Evolutionary conservation across 2,113 vertebrate species (phyloP).

Genomic region (Solea solea): DNA sequence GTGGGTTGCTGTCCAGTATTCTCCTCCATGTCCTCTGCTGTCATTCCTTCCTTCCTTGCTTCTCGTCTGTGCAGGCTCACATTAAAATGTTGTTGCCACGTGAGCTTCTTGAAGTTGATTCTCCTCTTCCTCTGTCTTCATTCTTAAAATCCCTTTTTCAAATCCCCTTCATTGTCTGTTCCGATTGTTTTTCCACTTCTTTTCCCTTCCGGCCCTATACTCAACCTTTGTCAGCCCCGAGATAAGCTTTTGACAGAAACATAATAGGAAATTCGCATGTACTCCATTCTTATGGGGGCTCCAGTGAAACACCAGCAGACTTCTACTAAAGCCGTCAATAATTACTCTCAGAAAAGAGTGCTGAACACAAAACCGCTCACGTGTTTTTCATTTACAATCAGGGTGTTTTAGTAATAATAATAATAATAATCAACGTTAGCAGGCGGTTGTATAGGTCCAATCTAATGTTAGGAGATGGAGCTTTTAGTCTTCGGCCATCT

Average conservation of each 20-base stretch:
- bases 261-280: conserved; percentile 4
- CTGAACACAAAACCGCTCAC: background rate
- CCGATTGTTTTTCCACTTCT: conserved; percentile 31
- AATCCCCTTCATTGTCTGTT: conserved; percentile 33
- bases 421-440: background rate
- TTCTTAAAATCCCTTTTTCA: conserved; percentile 52
- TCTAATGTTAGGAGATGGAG: no score
- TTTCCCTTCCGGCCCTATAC: background rate
- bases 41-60: conserved; percentile 10
- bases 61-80: conserved; percentile 35
- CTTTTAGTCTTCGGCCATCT: no score
- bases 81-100: conserved; percentile 28
- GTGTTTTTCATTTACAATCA: background rate
- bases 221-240: background rate
- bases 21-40: conserved; percentile 45
- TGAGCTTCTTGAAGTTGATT: conserved; percentile 32
- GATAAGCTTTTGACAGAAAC: conserved; percentile 1
- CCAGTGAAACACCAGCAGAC: background rate
- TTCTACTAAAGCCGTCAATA: background rate
- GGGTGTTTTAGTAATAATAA: background rate
- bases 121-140: conserved; percentile 14
- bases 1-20: conserved; percentile 31
- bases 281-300: background rate
- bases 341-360: background rate
- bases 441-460: no score